Conservation (phyloP, 2,888 invertebrate genomes). For the Clostera curtula region DNA sequence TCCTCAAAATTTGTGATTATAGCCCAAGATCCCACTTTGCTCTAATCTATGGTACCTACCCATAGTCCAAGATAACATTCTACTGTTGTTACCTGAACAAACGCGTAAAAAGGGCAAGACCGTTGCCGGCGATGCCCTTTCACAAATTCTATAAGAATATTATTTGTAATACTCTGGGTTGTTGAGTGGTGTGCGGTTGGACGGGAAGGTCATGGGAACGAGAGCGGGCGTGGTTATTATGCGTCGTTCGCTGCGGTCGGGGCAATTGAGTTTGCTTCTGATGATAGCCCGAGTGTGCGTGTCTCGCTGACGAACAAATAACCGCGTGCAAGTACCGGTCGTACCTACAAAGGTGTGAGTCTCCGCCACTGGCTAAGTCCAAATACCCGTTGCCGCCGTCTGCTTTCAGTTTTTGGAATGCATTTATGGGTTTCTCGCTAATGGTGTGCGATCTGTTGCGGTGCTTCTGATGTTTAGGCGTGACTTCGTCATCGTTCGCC, state of each 20-base stretch:
- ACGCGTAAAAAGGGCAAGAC: constrained; percentile 36
- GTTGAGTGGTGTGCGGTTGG: constrained; percentile 33
- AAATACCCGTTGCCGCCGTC: constrained; percentile 73
- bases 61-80: too few relatives aligned
- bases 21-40: too few relatives aligned
- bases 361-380: constrained; percentile 76
- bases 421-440: constrained; percentile 56
- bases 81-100: too few relatives aligned
- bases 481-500: constrained; percentile 53
- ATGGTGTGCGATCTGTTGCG: constrained; percentile 71
- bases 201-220: constrained; percentile 56
- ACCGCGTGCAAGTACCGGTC: constrained; percentile 79
- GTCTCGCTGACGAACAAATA: constrained; percentile 72
- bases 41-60: too few relatives aligned
- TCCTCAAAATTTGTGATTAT: too few relatives aligned
- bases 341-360: constrained; percentile 71
- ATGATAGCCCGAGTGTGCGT: constrained; percentile 64
- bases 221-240: constrained; percentile 40
- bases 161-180: constrained; percentile 64
- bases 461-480: constrained; percentile 57
- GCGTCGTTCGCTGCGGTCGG: constrained; percentile 28
- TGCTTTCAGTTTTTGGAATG: constrained; percentile 53
- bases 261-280: constrained; percentile 47
- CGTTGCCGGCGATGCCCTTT: constrained; percentile 33
- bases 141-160: constrained; percentile 65